phyloP scores from a whole-genome alignment of 2,113 vertebrate species.

The Myotis lucifugus region DNA sequence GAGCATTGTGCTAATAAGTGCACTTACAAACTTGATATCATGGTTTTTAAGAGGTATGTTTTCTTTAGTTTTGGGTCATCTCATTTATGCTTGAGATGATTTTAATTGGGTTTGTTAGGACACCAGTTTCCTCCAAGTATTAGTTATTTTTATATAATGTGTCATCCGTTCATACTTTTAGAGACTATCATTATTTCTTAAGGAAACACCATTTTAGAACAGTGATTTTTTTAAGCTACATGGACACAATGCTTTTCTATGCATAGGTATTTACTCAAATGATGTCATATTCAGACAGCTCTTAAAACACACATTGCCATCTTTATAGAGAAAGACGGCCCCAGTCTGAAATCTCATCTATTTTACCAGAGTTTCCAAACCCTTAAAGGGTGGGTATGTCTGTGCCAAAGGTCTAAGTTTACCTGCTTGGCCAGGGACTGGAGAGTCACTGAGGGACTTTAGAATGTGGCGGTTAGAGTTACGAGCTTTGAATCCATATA shows the following conservation, averaged over 20 bases:
- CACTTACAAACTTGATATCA: not conserved
- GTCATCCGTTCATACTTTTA: not conserved
- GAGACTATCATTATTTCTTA: not conserved
- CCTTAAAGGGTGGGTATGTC: not conserved
- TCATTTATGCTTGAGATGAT: not conserved
- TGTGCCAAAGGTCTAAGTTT: not conserved
- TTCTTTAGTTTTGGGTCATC: not conserved
- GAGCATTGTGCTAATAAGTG: not conserved
- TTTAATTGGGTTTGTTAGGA: not conserved
- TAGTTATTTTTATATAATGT: not conserved
- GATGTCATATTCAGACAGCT: not conserved
- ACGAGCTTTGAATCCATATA: not conserved
- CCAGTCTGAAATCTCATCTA: not conserved
- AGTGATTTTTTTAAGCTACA: not conserved
- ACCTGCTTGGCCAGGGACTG: not conserved
- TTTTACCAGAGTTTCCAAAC: not conserved
- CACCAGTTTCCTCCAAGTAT: not conserved
- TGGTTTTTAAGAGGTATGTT: not conserved
- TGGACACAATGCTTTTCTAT: not conserved
- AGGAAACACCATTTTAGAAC: not conserved
- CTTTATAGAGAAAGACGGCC: not conserved
- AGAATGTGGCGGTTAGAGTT: too few species aligned
- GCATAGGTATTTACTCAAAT: not conserved
- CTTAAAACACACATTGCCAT: not conserved
- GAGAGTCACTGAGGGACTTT: not conserved